A percentile compares a stretch with the other conserved stretches of the same genome.
Evolutionary conservation across 1,140 invertebrate species (phyloP).

Genomic region (Drosophila sturtevanti): DNA sequence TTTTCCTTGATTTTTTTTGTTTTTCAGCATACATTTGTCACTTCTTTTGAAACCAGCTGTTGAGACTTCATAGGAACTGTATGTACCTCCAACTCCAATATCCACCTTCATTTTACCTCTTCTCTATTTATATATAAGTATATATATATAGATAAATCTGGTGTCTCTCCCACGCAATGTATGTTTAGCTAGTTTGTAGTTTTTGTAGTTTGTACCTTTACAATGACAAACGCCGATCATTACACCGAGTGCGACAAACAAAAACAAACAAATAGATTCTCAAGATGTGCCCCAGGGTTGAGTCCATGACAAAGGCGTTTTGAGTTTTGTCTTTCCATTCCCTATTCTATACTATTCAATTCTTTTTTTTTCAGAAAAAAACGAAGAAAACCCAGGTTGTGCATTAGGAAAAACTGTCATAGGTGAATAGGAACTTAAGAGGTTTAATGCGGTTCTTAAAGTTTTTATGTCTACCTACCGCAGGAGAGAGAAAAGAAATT

Average conservation of each 20-base stretch:
- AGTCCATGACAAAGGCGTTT: constrained; percentile 58
- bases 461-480: constrained; percentile 65
- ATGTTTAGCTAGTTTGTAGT: constrained; percentile 37
- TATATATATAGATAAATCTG: neutral
- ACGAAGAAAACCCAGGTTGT: constrained; percentile 14
- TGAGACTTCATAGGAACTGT: constrained; percentile 32
- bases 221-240: constrained; percentile 63
- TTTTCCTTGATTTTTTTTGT: neutral
- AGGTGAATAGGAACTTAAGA: constrained; percentile 81
- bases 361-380: no score
- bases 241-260: constrained; percentile 54
- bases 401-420: constrained; percentile 76
- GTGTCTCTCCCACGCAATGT: constrained; percentile 60
- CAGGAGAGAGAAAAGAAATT: constrained; percentile 29
- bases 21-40: constrained; percentile 42
- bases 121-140: no score
- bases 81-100: constrained; percentile 6
- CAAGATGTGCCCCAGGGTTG: constrained; percentile 46
- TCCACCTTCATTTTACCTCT: neutral
- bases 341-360: constrained; percentile 35
- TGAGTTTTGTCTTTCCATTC: constrained; percentile 36
- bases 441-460: constrained; percentile 73
- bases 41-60: constrained; percentile 59
- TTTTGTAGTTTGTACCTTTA: constrained; percentile 25
- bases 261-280: constrained; percentile 73